Base-by-base conservation (phyloP, 2,113 vertebrate species). In the Oryzias celebensis region DNA sequence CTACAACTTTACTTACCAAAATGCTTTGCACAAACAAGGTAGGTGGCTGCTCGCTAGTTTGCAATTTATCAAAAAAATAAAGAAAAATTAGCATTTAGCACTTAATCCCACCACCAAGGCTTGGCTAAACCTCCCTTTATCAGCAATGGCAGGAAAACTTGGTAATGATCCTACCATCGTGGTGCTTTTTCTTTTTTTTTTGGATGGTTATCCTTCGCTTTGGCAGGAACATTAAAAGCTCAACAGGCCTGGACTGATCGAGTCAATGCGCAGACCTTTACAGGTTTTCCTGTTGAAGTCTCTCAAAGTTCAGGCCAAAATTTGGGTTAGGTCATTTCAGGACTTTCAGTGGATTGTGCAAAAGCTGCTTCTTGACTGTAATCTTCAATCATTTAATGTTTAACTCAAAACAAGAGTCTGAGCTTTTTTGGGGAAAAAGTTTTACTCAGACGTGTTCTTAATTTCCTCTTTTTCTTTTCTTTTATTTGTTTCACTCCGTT, bases 221-320 rank as follows among this genome's bases (percentile, higher is more conserved):
- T 31, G n/a, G 44, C 46, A 41, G n/a, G 43, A 62, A 6, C 22
- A 24, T 58, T 42, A 5, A 44, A 43, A 62, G 36, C 50, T 52
- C 14, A 52, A 24, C 22, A 42, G 18, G 8, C 8, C 17, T 42
- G 26, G 20, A 43, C 7, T 3, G 4, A 16, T 20, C 3, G 10
- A 18, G 31, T 52, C 17, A 18, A 17, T 52, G 12, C 14, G 17
- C 20, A 43, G n/a, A 22, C 18, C 31, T 51, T 43, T 28, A 17
- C 7, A 44, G 14, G 6, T 42, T 2, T 51, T 14, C 23, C 20
- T 36, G 17, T 6, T 48, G 5, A 16, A 23, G 12, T 7, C 31
- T 10, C 12, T 24, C 18, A 13, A 51, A 10, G 2, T 16, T 45
- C 16, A 26, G n/a, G 31, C 53, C 20, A 10, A 12, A 18, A 28